Evolutionary conservation across 92 coral and sea anemone genomes (phyloP), one percentile per base, ranked within the genome.

Genomic region (Blastomussa wellsi): DNA sequence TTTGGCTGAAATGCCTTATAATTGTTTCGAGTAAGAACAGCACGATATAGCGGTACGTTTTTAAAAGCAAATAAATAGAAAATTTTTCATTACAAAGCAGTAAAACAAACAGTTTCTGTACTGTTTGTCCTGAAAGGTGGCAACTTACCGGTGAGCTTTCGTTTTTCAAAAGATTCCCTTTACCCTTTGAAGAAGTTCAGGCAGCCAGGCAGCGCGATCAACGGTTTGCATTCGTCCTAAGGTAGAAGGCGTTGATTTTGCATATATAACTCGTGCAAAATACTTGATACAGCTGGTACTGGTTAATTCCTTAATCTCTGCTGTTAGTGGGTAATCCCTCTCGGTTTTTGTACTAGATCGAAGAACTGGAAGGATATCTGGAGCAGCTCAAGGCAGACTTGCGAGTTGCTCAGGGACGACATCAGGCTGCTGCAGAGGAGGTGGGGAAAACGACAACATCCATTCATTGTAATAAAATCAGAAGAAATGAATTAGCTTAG

Each of bases 311-410:
- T 7, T 49, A 3, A n/a, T n/a, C n/a, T n/a, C n/a, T n/a, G n/a
- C n/a, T n/a, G n/a, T n/a, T n/a, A n/a, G n/a, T n/a, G n/a, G n/a
- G n/a, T n/a, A n/a, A n/a, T n/a, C n/a, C 52, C 52, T 52, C 35
- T 80, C 28, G 66, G 35, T 82, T 49, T 82, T 49, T 52, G 37
- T 65, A 48, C 32, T 62, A 94, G 98, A 91, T 94, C 22, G 77
- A 68, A 64, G 99, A 94, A 78, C 92, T 95, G n/a, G 98, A 97
- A 72, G 92, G 91, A 4, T 91, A 89, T 35, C 92, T 95, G 29
- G 98, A 97, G 66, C 99, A 95, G 79, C 83, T 97, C 57, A 95
- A 93, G 87, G 96, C 96, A 26, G 99, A 97, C 69, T 91, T 97
- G 22, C 90, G 90, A 72, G 94, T 93, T 29, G 90, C 97, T 8